Evolutionary conservation across 2,113 vertebrate species (phyloP).

Genomic region (Cyanoliseus patagonus): DNA sequence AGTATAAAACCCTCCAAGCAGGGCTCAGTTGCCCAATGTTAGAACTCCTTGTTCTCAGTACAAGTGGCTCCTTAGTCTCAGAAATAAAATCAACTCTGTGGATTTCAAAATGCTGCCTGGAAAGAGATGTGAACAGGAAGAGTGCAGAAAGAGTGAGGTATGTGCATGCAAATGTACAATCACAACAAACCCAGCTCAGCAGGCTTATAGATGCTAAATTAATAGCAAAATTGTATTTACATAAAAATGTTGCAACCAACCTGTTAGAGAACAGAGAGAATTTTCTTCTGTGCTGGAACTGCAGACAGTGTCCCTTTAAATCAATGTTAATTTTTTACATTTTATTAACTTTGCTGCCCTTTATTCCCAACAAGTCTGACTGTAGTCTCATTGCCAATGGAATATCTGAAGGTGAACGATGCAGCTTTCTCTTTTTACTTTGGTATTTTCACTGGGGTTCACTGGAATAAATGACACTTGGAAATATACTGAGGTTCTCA

Average conservation of each 20-base stretch:
- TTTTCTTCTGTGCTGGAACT: neutral
- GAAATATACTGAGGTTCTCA: slow-evolving; percentile 3
- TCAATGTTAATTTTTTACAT: neutral
- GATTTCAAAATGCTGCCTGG: slow-evolving; percentile 1
- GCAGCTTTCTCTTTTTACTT: neutral
- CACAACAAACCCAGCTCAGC: neutral
- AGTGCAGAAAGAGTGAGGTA: neutral
- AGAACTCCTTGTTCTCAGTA: neutral
- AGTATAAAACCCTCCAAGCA: neutral
- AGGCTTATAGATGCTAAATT: neutral
- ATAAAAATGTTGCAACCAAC: neutral
- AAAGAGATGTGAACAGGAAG: slow-evolving; percentile 6
- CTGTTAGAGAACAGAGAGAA: neutral
- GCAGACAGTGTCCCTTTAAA: neutral
- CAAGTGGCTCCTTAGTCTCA: neutral
- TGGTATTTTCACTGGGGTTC: neutral
- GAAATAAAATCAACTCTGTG: neutral
- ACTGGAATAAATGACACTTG: slow-evolving; percentile 18
- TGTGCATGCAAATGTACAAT: neutral
- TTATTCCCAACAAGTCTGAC: neutral
- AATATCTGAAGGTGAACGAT: neutral
- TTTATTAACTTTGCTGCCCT: neutral
- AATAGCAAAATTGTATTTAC: neutral
- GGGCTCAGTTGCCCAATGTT: neutral
- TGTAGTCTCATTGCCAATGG: neutral